Evolutionary conservation across 1,140 invertebrate genomes (phyloP), one percentile per base, ranked within the genome.

Genomic region (Drosophila suzukii): DNA sequence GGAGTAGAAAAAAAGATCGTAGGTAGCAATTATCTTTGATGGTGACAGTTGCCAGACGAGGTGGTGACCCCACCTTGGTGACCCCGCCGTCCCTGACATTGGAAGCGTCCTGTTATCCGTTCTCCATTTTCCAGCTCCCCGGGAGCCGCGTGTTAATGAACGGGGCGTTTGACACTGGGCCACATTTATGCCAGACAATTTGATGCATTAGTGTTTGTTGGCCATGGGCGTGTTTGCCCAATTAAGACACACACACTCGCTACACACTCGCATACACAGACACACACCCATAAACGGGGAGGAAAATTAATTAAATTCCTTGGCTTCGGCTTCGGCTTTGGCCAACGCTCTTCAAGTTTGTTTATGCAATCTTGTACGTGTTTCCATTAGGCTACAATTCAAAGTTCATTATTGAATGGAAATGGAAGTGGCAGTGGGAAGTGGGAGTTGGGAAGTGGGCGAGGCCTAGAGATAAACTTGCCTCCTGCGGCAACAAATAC

Each of bases 341-440:
- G 50, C 47, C 24, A 38, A 41, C 65, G 61, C 73, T 58, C 55
- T 36, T 61, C 61, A 76, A 76, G 62, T 82, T 82, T 78, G 86
- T 89, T 80, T 84, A 81, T 83, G 84, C 58, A 66, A 89, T 89
- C 68, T 71, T 44, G 80, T 89, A 89, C 84, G 84, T 89, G 84
- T 89, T 89, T 89, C 80, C 84, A 89, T 89, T 89, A 89, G 84
- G 80, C 81, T 60, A 68, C 80, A 75, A 89, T 89, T 89, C 84
- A 89, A 84, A 82, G 77, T 81, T 89, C 73, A 84, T 84, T 83
- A 89, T 81, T 80, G 67, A 72, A 73, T 72, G 66, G 68, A 34
- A 34, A 34, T 10, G 32, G 32, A 34, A 34, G 32, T 34, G 32
- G 32, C 38, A 54, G 47, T 65, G 59, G 70, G 46, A 20, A 20